Evolutionary conservation across 2,888 invertebrate species (phyloP).

Genomic region (Gastracanthus pulcherrimus): DNA sequence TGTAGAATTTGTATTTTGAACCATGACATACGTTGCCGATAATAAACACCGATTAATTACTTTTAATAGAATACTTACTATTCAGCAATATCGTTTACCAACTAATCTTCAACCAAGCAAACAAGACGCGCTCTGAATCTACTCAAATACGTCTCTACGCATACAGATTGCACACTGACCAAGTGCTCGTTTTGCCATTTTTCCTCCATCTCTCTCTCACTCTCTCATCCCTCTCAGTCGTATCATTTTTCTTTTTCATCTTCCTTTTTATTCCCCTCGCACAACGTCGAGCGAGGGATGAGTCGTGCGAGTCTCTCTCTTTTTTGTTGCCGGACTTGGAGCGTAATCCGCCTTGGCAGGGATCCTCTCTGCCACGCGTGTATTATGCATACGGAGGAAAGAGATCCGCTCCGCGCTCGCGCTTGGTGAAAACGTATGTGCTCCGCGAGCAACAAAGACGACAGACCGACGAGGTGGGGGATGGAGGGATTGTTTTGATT

Average conservation of each 20-base stretch:
- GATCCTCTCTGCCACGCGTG: too few species aligned
- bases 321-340: not conserved
- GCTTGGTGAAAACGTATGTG: not conserved
- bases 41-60: not conserved
- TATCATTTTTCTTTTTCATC: not conserved
- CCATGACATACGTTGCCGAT: not conserved
- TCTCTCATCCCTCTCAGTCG: not conserved
- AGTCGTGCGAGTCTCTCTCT: not conserved
- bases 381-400: too few species aligned
- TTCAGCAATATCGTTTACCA: not conserved
- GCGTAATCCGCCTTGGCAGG: slow-evolving; percentile 13
- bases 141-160: too few species aligned
- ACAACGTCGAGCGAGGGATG: not conserved
- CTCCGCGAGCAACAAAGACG: not conserved
- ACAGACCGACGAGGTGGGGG: too few species aligned
- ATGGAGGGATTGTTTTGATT: slow-evolving; percentile 10
- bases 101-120: not conserved
- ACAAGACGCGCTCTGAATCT: too few species aligned
- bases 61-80: not conserved
- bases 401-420: not conserved
- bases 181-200: too few species aligned
- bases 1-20: too few species aligned
- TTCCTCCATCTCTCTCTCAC: not conserved
- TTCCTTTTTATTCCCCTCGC: not conserved
- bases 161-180: too few species aligned